phyloP scores from a whole-genome alignment of 2,113 vertebrate species.

The Girardinichthys multiradiatus region DNA sequence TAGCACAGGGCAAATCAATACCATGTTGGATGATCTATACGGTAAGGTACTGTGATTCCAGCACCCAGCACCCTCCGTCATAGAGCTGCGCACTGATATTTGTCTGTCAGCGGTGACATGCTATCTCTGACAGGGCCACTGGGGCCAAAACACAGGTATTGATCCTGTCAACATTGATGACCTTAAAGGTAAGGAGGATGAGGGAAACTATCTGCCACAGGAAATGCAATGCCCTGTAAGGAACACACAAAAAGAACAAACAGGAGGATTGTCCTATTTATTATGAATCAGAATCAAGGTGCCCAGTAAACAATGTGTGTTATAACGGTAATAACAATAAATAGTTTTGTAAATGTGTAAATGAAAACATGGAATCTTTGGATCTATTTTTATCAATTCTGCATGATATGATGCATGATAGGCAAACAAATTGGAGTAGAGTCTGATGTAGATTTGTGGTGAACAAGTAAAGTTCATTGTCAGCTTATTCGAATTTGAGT shows the following conservation, averaged over 20 bases:
- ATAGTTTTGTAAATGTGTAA: background rate
- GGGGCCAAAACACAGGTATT: constrained; percentile 97
- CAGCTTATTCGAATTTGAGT: too few relatives aligned
- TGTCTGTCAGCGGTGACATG: constrained; percentile 98
- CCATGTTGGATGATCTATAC: constrained; percentile 86
- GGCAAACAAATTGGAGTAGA: background rate
- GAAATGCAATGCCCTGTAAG: constrained; percentile 81
- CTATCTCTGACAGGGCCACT: constrained; percentile 94
- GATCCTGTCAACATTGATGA: constrained; percentile 99
- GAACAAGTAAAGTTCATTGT: too few relatives aligned
- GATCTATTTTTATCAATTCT: background rate
- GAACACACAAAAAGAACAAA: constrained; percentile 38
- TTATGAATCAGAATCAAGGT: background rate
- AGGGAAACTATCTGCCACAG: constrained; percentile 81
- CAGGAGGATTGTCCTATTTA: constrained; percentile 39
- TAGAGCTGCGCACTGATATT: constrained; percentile 90
- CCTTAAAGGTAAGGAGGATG: constrained; percentile 92
- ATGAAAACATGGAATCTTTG: background rate
- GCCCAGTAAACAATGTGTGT: background rate
- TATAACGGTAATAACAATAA: background rate
- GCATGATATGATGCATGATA: background rate
- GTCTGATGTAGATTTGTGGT: too few relatives aligned
- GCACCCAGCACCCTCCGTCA: constrained; percentile 51
- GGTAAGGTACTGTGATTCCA: constrained; percentile 67
- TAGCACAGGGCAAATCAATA: constrained; percentile 98